Evolutionary conservation across 2,888 invertebrate genomes (phyloP), one percentile per base, ranked within the genome.

Genomic region (Ecliptopera silaceata): DNA sequence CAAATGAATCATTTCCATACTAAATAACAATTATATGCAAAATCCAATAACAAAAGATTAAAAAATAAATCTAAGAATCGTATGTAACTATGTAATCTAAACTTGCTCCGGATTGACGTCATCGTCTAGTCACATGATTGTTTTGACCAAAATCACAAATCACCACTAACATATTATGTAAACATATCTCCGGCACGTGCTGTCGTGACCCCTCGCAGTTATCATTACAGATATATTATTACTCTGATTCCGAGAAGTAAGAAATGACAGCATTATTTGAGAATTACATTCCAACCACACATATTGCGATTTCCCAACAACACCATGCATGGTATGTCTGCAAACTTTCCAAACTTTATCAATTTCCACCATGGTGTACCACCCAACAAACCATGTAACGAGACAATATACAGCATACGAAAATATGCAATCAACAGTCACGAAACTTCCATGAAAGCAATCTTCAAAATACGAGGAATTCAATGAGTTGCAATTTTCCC

Each of bases 171-270:
- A 29, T 47, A 49, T 60, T 47, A 49, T 60, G 43, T 54, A 59
- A 56, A 53, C 56, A 57, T 13, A 34, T 36, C 12, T 29, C 15
- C 46, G 49, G 68, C 70, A 70, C 69, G 70, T 66, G 68, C 70
- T 74, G 41, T 44, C 73, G 71, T 74, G 74, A 74, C 68, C 64
- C 51, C 56, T 36, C 17, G 56, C 69, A 66, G 66, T 73, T 67
- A 66, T 54, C 63, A 36, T 55, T 52, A 56, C 65, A 54, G 46
- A 46, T 39, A 38, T 29, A 42, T 39, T 29, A 42, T 39, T 48
- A 32, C 18, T 47, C 22, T 22, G 34, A 29, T 31, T 43, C 47
- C 51, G 43, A 47, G 47, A 18, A 47, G 29, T 63, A 59, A 49
- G 56, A 62, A 59, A 62, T 55, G 48, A 64, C 50, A 62, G 38